Conservation (phyloP, 2,113 vertebrate genomes). For the Nothoprocta perdicaria region DNA sequence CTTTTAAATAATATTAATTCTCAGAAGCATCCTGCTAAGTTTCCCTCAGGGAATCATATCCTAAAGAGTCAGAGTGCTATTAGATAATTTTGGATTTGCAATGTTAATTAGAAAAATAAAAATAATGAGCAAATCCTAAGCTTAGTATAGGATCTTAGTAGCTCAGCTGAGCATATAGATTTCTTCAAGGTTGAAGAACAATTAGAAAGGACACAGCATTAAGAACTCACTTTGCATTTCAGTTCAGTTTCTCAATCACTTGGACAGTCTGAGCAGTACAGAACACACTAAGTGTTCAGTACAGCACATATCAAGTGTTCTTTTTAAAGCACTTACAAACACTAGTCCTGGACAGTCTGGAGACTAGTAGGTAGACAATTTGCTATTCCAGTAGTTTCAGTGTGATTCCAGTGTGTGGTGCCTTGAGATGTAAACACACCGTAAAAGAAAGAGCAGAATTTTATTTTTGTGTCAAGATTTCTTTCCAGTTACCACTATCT, state of each 20-base stretch:
- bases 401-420: not conserved
- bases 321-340: not conserved
- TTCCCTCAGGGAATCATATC: not conserved
- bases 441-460: not conserved
- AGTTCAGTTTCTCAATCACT: not conserved
- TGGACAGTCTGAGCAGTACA: not conserved
- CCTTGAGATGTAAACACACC: not conserved
- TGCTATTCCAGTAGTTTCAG: not conserved
- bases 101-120: not conserved
- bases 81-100: not conserved
- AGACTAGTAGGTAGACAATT: not conserved
- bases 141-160: not conserved
- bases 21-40: not conserved
- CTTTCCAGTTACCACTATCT: not conserved
- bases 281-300: too few relatives aligned
- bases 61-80: not conserved
- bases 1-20: not conserved
- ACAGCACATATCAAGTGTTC: not conserved
- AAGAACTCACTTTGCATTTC: not conserved
- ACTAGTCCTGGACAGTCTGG: not conserved
- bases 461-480: not conserved
- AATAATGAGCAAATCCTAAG: not conserved
- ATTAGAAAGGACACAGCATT: not conserved
- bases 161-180: not conserved
- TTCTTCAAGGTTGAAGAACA: slow-evolving; percentile 4